Evolutionary conservation across 1,140 invertebrate species (phyloP).

Genomic region (Nasonia giraulti): DNA sequence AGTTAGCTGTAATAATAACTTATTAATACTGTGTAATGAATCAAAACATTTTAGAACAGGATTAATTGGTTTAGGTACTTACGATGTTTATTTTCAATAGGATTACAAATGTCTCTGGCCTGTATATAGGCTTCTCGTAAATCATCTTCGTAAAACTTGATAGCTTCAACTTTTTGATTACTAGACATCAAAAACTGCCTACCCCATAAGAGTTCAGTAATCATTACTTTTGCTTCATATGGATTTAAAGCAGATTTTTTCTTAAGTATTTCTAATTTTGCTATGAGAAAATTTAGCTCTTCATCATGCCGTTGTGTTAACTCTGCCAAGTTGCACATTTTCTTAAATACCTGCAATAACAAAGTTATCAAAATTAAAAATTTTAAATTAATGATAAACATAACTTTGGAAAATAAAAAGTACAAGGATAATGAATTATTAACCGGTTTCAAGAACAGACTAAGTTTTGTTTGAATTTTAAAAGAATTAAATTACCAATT

Average conservation of each 20-base stretch:
- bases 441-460: not conserved
- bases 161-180: slow-evolving; percentile 81
- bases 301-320: slow-evolving; percentile 81
- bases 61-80: not conserved
- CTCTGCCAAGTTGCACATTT: slow-evolving; percentile 78
- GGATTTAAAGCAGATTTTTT: slow-evolving; percentile 80
- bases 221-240: slow-evolving; percentile 83
- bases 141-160: slow-evolving; percentile 79
- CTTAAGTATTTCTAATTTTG: slow-evolving; percentile 77
- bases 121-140: slow-evolving; percentile 73
- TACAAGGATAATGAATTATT: not conserved
- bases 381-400: not conserved
- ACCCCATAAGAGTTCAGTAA: slow-evolving; percentile 88
- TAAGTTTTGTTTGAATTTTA: not conserved
- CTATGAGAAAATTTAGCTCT: slow-evolving; percentile 80
- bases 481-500: not conserved
- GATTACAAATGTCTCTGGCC: slow-evolving; percentile 22
- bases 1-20: slow-evolving; percentile 67
- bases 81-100: not conserved
- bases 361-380: not conserved
- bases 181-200: slow-evolving; percentile 80
- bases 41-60: not conserved
- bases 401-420: not conserved
- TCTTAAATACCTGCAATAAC: not conserved
- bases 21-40: not conserved